Conservation (phyloP, 2,888 invertebrate genomes). For the Scrobipalpa atriplicella region DNA sequence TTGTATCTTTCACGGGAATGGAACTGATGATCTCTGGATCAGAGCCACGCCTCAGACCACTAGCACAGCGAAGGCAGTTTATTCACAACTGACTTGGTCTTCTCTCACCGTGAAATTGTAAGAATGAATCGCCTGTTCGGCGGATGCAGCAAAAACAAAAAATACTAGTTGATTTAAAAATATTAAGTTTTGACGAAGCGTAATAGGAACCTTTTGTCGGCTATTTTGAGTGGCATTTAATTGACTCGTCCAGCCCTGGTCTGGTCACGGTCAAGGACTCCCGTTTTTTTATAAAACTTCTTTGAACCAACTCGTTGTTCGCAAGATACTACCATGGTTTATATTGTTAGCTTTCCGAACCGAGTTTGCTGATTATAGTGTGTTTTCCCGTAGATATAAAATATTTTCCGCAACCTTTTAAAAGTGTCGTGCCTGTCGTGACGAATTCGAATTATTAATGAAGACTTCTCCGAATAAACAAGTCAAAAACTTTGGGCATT, state of each 20-base stretch:
- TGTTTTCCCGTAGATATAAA: no score
- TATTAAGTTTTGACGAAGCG: slow-evolving; percentile 28
- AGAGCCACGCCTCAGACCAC: no score
- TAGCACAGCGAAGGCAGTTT: no score
- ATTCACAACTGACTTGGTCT: slow-evolving; percentile 42
- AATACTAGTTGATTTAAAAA: slow-evolving; percentile 26
- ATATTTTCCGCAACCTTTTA: no score
- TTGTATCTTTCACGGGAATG: no score
- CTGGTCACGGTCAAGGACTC: slow-evolving; percentile 12
- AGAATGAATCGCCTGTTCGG: slow-evolving; percentile 54
- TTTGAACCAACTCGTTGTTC: slow-evolving; percentile 7
- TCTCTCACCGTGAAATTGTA: slow-evolving; percentile 57
- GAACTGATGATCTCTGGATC: no score
- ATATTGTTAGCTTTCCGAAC: no score
- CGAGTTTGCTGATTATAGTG: no score
- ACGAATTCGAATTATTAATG: no score
- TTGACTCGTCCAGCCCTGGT: slow-evolving; percentile 27
- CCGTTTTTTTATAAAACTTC: slow-evolving; percentile 4
- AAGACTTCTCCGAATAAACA: no score
- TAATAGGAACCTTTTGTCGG: slow-evolving; percentile 31
- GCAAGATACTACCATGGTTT: neutral
- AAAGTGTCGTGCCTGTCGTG: no score
- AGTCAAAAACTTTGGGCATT: no score
- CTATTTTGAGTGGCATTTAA: slow-evolving; percentile 32
- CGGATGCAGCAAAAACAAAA: slow-evolving; percentile 30